Evolutionary conservation across 2,113 vertebrate species (phyloP).

Genomic region (Scolopax mira): DNA sequence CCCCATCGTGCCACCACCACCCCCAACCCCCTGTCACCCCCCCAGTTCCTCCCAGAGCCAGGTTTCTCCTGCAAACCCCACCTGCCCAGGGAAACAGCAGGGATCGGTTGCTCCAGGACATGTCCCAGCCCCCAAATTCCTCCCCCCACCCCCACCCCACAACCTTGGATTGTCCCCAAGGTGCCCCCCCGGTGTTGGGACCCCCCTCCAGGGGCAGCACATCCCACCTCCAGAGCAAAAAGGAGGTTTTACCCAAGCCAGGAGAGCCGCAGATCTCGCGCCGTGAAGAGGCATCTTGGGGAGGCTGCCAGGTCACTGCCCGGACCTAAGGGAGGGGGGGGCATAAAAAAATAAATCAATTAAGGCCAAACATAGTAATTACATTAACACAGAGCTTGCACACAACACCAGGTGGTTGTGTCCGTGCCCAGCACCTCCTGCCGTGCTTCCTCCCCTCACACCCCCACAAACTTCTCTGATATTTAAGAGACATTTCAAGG

Average conservation of each 20-base stretch:
- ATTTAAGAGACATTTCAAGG: neutral
- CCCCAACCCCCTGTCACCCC: too few species aligned
- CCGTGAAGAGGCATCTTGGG: constrained; percentile 72
- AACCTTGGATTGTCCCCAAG: fast-evolving
- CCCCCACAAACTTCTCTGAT: neutral
- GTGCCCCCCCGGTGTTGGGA: neutral
- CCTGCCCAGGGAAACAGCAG: neutral
- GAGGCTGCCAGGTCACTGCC: neutral
- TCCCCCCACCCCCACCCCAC: too few species aligned
- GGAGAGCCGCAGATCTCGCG: constrained; percentile 66
- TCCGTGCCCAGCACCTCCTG: neutral
- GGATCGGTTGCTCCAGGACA: neutral
- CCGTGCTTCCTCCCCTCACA: fast-evolving
- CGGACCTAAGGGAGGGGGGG: neutral
- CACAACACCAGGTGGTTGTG: fast-evolving
- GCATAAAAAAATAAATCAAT: neutral
- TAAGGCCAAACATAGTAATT: neutral
- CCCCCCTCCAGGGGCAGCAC: neutral
- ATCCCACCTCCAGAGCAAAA: neutral
- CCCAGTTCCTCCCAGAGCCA: too few species aligned
- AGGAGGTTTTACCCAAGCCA: constrained; percentile 76
- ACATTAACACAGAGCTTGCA: fast-evolving
- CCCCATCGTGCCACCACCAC: too few species aligned
- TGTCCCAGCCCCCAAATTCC: neutral
- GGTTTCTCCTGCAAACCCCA: neutral